Percentiles rank a stretch among this genome's conserved stretches.
Evolutionary conservation across 2,797 vertebrate genomes (phyloP).

Genomic region (Helicolenus hilgendorfi): DNA sequence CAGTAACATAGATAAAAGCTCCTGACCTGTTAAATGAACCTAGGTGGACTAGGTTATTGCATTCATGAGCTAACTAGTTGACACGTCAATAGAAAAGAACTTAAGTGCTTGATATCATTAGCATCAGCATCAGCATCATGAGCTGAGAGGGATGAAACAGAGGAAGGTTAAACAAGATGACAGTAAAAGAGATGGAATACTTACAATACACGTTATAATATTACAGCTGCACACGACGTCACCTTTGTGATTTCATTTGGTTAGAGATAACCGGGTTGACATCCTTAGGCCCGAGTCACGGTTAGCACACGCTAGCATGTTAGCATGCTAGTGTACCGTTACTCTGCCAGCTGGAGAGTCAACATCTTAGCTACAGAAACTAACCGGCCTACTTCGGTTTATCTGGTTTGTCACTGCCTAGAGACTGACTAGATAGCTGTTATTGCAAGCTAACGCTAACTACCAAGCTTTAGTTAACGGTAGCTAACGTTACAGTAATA

Average conservation of each 20-base stretch:
- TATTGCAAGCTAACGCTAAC: neutral
- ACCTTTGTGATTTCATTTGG: neutral
- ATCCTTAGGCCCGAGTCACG: constrained; percentile 57
- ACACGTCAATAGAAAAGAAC: constrained; percentile 49
- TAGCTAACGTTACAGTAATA: constrained; percentile 6
- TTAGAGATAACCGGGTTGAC: constrained; percentile 42
- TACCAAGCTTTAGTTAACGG: neutral
- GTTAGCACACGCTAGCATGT: constrained; percentile 43
- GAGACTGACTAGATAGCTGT: neutral
- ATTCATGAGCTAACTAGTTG: constrained; percentile 34
- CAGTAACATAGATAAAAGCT: neutral
- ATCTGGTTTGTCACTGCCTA: neutral
- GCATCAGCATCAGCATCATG: constrained; percentile 38
- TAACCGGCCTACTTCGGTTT: neutral
- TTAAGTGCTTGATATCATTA: constrained; percentile 28
- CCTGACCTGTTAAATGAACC: constrained; percentile 2
- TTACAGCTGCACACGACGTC: neutral
- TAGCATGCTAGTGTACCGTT: constrained; percentile 47
- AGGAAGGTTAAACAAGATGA: constrained; percentile 37
- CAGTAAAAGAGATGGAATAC: constrained; percentile 7
- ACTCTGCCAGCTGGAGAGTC: constrained; percentile 32
- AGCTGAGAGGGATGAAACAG: constrained; percentile 37
- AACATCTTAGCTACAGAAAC: constrained; percentile 25
- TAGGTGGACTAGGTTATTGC: neutral
- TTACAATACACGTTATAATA: neutral